These are phyloP conservation scores for Notospermus geniculatus DNA, from an alignment of 1,140 invertebrate species.

Conservation along the genomic window DNA sequence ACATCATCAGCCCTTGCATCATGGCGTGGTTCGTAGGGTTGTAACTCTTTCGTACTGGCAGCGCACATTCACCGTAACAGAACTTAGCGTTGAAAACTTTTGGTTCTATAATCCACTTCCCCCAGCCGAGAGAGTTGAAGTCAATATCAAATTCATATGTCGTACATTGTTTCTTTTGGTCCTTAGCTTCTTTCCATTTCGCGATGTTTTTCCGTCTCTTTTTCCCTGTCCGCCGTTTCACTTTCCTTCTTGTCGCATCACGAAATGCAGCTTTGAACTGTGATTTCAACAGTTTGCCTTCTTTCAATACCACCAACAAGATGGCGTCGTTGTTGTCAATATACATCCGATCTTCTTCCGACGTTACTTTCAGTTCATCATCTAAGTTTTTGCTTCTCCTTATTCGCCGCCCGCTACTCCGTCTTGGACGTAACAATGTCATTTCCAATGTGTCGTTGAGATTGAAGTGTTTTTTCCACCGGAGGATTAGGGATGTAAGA, in stretches of 20 bases:
- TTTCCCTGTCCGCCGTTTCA: not conserved
- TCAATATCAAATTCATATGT: slow-evolving; percentile 76
- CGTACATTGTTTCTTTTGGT: slow-evolving; percentile 25
- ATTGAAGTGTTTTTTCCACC: slow-evolving; percentile 23
- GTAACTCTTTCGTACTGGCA: slow-evolving; percentile 82
- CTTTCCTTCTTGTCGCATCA: slow-evolving; percentile 1
- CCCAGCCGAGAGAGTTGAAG: slow-evolving; percentile 94
- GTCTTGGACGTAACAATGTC: slow-evolving; percentile 17
- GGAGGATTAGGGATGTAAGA: not conserved
- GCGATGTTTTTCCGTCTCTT: slow-evolving; percentile 2
- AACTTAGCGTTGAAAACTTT: slow-evolving; percentile 91
- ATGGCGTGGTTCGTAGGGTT: slow-evolving; percentile 98
- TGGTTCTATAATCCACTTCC: slow-evolving; percentile 98
- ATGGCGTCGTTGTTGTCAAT: slow-evolving; percentile 20
- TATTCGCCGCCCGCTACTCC: not conserved
- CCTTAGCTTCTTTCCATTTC: slow-evolving; percentile 16
- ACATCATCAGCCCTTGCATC: slow-evolving; percentile 89
- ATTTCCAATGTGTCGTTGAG: slow-evolving; percentile 30
- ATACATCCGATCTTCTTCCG: not conserved
- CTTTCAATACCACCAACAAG: slow-evolving; percentile 36
- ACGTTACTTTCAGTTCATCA: slow-evolving; percentile 3
- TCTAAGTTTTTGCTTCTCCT: slow-evolving; percentile 10
- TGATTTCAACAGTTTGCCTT: slow-evolving; percentile 31
- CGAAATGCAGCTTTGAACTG: slow-evolving; percentile 20
- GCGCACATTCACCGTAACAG: slow-evolving; percentile 89